Evolutionary conservation across 2,797 vertebrate species (phyloP).

Genomic region (Gobio occitaniae): DNA sequence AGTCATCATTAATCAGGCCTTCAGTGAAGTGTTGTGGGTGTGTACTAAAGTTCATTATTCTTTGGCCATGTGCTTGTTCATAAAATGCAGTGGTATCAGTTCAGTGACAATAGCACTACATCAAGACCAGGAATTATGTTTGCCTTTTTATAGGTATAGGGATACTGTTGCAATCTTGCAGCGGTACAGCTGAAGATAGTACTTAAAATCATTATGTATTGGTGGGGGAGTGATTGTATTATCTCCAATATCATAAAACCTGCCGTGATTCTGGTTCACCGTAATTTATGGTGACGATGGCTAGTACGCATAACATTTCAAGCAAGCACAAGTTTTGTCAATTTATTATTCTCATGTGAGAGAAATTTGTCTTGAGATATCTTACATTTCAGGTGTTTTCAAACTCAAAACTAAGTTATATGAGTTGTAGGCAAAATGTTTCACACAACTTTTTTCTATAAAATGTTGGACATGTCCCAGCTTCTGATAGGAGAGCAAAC

Average conservation of each 20-base stretch:
- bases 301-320: background rate
- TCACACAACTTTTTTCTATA: background rate
- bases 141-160: background rate
- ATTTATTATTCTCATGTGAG: background rate
- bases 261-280: background rate
- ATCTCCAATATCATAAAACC: background rate
- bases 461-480: background rate
- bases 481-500: background rate
- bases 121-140: background rate
- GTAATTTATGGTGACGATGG: background rate
- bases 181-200: background rate
- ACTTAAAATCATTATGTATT: background rate
- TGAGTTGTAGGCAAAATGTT: background rate
- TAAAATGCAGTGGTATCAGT: background rate
- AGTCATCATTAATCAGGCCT: background rate
- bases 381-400: background rate
- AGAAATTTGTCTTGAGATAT: background rate
- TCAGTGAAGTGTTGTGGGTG: background rate
- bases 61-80: background rate
- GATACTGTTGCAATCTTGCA: background rate
- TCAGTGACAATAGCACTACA: background rate
- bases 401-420: too few species aligned
- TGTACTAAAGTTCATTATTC: background rate
- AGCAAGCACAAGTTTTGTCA: background rate
- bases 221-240: background rate